These are phyloP conservation scores for Enchytraeus crypticus DNA, from an alignment of 2,888 invertebrate genomes.

Conservation along the genomic window DNA sequence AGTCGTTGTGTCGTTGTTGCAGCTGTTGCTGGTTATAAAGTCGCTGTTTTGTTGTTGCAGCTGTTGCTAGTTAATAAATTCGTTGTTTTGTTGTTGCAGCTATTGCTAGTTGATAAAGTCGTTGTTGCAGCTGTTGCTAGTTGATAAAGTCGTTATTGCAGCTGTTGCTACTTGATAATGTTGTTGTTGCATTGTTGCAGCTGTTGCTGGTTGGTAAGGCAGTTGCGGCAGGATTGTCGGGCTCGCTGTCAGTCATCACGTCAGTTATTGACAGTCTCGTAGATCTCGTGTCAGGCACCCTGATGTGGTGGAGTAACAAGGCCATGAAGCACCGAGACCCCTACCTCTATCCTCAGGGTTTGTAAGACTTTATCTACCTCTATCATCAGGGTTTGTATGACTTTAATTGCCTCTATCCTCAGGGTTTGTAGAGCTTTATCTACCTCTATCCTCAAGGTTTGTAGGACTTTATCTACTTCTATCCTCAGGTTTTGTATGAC, in stretches of 20 bases:
- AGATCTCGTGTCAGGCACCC: slow-evolving; percentile 49
- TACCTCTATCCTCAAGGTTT: no score
- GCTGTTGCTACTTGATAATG: no score
- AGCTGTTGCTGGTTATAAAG: not conserved
- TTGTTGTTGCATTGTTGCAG: no score
- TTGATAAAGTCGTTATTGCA: not conserved
- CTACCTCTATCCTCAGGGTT: slow-evolving; percentile 21
- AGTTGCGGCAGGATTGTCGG: slow-evolving; percentile 49
- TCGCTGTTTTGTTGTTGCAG: not conserved
- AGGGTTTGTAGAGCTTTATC: no score
- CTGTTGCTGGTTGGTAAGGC: slow-evolving; percentile 46
- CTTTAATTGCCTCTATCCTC: no score
- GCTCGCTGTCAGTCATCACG: slow-evolving; percentile 51
- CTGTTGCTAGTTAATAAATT: no score
- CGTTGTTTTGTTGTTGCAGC: no score
- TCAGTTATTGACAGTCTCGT: slow-evolving; percentile 51
- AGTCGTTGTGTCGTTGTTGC: no score
- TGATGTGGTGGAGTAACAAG: slow-evolving; percentile 47
- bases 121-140: slow-evolving; percentile 27
- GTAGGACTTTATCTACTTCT: no score
- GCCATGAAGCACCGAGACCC: slow-evolving; percentile 40
- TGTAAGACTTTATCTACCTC: not conserved
- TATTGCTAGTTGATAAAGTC: slow-evolving; percentile 9
- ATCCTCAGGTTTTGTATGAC: no score
- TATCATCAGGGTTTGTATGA: no score